Conservation (phyloP, 2,113 vertebrate genomes). For the Tetrao urogallus region DNA sequence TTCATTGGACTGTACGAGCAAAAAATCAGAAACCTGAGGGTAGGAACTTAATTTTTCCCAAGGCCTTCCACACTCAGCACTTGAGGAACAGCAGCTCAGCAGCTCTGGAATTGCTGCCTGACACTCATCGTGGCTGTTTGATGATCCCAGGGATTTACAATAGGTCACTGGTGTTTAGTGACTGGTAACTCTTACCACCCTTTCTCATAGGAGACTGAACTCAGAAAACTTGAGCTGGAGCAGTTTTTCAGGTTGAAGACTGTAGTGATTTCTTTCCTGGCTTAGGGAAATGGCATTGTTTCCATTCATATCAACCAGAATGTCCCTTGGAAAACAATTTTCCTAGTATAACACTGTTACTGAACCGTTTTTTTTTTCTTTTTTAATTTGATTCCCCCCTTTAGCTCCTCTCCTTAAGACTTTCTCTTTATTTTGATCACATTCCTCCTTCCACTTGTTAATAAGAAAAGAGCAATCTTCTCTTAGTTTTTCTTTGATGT, state of each 20-base stretch:
- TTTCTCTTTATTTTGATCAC: neutral
- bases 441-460: neutral
- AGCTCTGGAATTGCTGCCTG: constrained; percentile 17
- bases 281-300: neutral
- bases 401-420: neutral
- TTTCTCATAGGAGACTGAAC: neutral
- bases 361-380: neutral
- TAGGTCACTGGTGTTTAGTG: constrained; percentile 23
- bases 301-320: constrained; percentile 2
- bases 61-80: neutral
- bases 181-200: neutral
- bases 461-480: neutral
- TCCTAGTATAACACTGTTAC: neutral
- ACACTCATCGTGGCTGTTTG: neutral
- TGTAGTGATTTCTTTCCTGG: neutral
- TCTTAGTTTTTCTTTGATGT: neutral
- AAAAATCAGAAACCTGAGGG: neutral
- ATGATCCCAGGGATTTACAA: constrained; percentile 41
- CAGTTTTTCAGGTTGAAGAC: neutral
- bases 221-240: neutral
- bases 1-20: neutral
- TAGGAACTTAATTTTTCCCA: constrained; percentile 8
- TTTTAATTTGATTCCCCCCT: neutral
- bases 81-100: neutral
- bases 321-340: neutral